Evolutionary conservation across 2,797 vertebrate species (phyloP).

Genomic region (Peromyscus melanophrys): DNA sequence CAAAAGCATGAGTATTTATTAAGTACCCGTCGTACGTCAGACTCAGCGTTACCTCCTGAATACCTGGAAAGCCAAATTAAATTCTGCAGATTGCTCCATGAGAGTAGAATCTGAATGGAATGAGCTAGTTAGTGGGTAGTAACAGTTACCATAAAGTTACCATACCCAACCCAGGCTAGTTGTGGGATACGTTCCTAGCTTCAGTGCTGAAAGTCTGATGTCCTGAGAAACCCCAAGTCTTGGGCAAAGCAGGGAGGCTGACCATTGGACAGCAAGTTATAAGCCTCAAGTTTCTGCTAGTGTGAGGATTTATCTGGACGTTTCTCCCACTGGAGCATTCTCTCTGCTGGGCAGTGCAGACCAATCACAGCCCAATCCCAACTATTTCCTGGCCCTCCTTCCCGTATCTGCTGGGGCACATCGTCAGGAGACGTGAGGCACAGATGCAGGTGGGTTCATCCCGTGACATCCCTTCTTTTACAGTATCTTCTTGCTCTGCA

Average conservation of each 20-base stretch:
- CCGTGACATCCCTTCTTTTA: not conserved
- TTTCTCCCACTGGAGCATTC: not conserved
- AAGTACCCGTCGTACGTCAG: not conserved
- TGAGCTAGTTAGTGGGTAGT: not conserved
- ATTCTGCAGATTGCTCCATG: not conserved
- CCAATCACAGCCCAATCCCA: not conserved
- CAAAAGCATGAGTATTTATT: not conserved
- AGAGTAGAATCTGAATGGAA: not conserved
- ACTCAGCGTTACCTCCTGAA: not conserved
- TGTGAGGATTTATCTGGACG: not conserved
- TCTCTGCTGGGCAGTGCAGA: not conserved
- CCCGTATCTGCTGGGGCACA: not conserved
- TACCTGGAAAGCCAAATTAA: not conserved
- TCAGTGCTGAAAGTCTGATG: not conserved
- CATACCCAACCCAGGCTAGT: not conserved
- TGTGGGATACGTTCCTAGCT: not conserved
- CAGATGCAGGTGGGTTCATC: not conserved
- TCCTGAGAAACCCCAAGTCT: not conserved
- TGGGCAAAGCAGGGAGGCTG: not conserved
- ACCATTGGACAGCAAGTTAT: not conserved
- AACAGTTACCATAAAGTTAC: not conserved
- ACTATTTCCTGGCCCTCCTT: accelerated
- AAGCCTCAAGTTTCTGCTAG: not conserved
- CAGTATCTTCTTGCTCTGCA: not conserved
- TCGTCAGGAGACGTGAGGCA: not conserved